A percentile compares a stretch with the other conserved stretches of the same genome.
phyloP scores from a whole-genome alignment of 2,113 vertebrate species.

The Burhinus oedicnemus region DNA sequence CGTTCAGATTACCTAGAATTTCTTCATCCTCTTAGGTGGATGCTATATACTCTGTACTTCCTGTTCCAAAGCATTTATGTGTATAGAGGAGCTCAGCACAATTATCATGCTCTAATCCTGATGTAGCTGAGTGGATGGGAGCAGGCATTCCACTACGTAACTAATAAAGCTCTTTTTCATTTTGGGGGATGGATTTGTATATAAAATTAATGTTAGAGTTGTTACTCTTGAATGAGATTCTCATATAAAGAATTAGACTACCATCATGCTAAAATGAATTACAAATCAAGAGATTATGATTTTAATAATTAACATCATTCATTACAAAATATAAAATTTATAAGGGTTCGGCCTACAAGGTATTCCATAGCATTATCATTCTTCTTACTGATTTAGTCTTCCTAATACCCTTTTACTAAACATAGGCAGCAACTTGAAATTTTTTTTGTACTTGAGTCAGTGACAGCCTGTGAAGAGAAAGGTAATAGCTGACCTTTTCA shows the following conservation, averaged over 20 bases:
- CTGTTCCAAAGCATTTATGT: not conserved
- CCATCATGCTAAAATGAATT: not conserved
- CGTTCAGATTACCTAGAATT: not conserved
- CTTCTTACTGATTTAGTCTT: not conserved
- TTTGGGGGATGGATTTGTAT: not conserved
- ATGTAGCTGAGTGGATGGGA: not conserved
- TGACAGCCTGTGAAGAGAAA: not conserved
- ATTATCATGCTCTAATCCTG: not conserved
- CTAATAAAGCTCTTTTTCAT: not conserved
- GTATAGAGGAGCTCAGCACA: not conserved
- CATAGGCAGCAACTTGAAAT: not conserved
- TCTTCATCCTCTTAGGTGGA: not conserved
- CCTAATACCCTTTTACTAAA: not conserved
- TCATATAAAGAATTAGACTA: not conserved
- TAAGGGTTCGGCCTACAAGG: not conserved
- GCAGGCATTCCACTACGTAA: not conserved
- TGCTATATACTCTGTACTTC: not conserved
- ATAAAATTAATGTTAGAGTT: not conserved
- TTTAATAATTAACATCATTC: not conserved
- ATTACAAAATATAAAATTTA: not conserved
- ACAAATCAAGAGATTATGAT: not conserved
- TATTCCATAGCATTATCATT: not conserved
- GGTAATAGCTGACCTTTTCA: not conserved
- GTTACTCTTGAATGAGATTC: not conserved
- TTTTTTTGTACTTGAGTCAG: not conserved